Percentiles rank a stretch among this genome's conserved stretches.
Evolutionary conservation across 2,113 vertebrate species (phyloP).

Genomic region (Salvelinus fontinalis): DNA sequence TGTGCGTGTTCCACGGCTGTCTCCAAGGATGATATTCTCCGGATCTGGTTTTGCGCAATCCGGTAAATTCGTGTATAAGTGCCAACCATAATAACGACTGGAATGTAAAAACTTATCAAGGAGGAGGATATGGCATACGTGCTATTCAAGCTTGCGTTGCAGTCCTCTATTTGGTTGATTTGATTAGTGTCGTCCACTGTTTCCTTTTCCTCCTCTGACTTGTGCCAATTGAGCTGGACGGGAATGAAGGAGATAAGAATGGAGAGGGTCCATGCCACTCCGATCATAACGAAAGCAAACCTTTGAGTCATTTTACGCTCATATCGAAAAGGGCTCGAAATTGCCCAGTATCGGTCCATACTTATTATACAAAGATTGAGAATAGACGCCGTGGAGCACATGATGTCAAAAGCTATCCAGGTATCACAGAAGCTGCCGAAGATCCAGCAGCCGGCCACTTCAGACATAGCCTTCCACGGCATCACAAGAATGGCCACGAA

Average conservation of each 20-base stretch:
- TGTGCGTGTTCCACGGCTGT: constrained; percentile 6
- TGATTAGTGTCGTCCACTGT: background rate
- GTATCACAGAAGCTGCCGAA: constrained; percentile 5
- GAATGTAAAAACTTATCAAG: constrained; percentile 9
- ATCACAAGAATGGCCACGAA: constrained; percentile 4
- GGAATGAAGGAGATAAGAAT: constrained; percentile 7
- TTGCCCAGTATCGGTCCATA: constrained; percentile 14
- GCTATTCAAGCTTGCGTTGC: constrained; percentile 8
- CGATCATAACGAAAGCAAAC: constrained; percentile 8
- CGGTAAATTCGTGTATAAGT: background rate
- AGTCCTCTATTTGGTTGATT: background rate
- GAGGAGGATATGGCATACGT: constrained; percentile 7
- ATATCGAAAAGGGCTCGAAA: constrained; percentile 6
- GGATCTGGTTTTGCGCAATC: constrained; percentile 5
- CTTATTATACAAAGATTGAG: constrained; percentile 11
- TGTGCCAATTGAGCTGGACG: constrained; percentile 5
- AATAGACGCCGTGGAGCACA: constrained; percentile 5
- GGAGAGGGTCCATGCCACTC: constrained; percentile 1
- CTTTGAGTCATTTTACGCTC: constrained; percentile 12
- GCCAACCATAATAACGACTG: constrained; percentile 2
- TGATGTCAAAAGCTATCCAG: constrained; percentile 14
- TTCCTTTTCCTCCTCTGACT: background rate
- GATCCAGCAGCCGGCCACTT: background rate
- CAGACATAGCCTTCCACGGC: constrained; percentile 7
- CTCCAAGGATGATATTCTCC: constrained; percentile 7